Evolutionary conservation across 2,888 invertebrate genomes (phyloP), one percentile per base, ranked within the genome.

Genomic region (Apoda limacodes): DNA sequence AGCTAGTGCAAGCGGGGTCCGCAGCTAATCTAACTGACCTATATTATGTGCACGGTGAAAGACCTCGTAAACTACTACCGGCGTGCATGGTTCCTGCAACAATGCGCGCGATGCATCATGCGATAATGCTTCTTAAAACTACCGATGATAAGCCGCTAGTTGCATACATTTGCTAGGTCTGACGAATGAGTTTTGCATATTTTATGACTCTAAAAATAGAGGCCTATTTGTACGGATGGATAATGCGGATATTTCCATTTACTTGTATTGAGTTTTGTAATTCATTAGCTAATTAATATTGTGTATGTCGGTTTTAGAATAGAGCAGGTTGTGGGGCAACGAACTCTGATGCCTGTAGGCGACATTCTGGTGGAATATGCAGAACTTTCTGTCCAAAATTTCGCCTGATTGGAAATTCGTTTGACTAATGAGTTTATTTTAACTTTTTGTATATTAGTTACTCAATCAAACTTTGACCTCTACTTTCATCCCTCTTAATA

Each of bases 21-120:
- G 60, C 64, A 60, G 65, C 71, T 78, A 80, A 76, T 78, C 78
- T 78, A 63, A 66, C 67, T 80, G 78, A 78, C 78, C 78, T 60
- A 80, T 80, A 75, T 78, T 62, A 54, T 58, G 57, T 57, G 60
- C 53, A 45, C 69, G 78, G 78, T 78, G 78, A 80, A 78, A 76
- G 76, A 80, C 78, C 78, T 76, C 78, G 61, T 80, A 75, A 78
- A 78, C 71, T 66, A 68, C 62, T 66, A 52, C 65, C 59, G 56
- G 53, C 55, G 64, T 66, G 69, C 70, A 74, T 69, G 74, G 72
- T 75, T 72, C 69, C 71, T 60, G 62, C 67, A 68, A 74, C 68
- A 67, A 66, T 69, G 61, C 62, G 55, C 50, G 43, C 41, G 43
- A 39, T 46, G 43, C 44, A 46, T 43, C 34, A 34, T 55, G 43